Conservation (phyloP, 1,140 invertebrate genomes). For the Odontomachus brunneus region DNA sequence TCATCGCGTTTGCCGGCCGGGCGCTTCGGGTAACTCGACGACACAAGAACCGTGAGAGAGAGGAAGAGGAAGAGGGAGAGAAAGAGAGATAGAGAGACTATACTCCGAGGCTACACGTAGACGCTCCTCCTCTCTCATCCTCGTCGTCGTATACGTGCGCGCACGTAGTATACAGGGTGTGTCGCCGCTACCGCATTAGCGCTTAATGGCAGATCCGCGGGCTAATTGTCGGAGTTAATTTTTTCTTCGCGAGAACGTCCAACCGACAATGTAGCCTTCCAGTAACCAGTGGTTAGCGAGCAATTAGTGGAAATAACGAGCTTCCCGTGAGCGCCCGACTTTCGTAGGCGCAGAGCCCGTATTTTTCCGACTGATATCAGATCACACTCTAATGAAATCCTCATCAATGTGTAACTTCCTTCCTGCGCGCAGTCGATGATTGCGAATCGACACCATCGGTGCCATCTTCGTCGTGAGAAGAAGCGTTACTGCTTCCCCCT, state of each 20-base stretch:
- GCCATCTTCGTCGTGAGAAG: too few relatives aligned
- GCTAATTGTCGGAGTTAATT: neutral
- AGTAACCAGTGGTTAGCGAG: neutral
- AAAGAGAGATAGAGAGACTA: too few relatives aligned
- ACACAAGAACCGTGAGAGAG: constrained; percentile 41
- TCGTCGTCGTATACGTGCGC: neutral
- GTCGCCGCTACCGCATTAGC: neutral
- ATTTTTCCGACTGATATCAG: too few relatives aligned
- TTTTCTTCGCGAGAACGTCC: neutral
- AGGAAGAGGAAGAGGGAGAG: neutral
- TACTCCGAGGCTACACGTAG: constrained; percentile 36
- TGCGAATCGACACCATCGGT: too few relatives aligned
- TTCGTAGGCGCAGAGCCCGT: neutral
- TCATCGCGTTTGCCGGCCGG: constrained; percentile 61
- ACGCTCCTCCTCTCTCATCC: neutral
- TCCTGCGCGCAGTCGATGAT: too few relatives aligned
- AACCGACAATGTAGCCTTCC: neutral
- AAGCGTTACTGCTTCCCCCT: too few relatives aligned
- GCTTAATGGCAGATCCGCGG: neutral
- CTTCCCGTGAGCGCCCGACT: neutral
- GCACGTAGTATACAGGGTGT: neutral
- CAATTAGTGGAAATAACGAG: neutral
- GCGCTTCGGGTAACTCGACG: constrained; percentile 64
- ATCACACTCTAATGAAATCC: too few relatives aligned
- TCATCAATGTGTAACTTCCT: too few relatives aligned